Conservation (phyloP, 2,113 vertebrate genomes). For the Alethe castanea region DNA sequence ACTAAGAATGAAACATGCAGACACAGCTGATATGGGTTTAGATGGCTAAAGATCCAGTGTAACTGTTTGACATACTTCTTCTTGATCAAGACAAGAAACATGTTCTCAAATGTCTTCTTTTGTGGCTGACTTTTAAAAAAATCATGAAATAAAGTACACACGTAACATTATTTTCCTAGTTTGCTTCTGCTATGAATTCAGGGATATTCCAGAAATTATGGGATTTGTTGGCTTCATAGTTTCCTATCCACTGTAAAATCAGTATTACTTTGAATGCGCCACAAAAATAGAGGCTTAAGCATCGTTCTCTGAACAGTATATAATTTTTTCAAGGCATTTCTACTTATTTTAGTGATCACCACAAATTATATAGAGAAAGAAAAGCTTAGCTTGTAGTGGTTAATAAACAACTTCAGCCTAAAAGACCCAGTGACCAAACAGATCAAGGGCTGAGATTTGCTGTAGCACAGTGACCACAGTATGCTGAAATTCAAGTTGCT, state of each 20-base stretch:
- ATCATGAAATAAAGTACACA: neutral
- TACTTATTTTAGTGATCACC: neutral
- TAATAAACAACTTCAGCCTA: constrained; percentile 19
- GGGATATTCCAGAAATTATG: constrained; percentile 2
- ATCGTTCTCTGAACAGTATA: neutral
- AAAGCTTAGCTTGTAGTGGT: neutral
- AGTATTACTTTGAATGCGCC: neutral
- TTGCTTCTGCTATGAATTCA: neutral
- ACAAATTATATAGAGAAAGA: neutral
- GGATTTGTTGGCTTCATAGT: neutral
- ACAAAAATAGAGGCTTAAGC: neutral
- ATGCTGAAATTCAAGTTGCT: neutral
- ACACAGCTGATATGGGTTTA: neutral
- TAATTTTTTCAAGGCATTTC: constrained; percentile 21
- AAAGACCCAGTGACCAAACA: neutral
- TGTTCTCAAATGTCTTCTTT: neutral
- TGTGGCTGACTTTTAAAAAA: neutral
- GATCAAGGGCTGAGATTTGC: neutral
- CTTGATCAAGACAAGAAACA: neutral
- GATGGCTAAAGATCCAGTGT: neutral
- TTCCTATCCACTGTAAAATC: neutral
- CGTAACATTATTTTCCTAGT: neutral
- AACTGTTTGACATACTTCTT: neutral
- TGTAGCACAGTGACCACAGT: neutral
- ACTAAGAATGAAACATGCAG: neutral